Evolutionary conservation across 2,113 vertebrate genomes (phyloP).

Genomic region (Ceratotherium simum): DNA sequence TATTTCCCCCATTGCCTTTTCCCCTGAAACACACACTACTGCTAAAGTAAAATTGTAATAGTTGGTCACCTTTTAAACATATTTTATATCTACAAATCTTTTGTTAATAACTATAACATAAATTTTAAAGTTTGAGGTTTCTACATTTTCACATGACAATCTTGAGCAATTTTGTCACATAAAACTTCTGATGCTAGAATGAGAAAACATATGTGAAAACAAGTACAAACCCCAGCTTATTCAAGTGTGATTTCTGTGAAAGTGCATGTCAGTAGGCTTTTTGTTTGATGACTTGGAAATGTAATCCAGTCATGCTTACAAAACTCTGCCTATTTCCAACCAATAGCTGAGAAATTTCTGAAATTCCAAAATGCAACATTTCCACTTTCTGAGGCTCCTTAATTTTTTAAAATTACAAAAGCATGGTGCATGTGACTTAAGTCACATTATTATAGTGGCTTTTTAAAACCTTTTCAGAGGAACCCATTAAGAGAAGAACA

Average conservation of each 20-base stretch:
- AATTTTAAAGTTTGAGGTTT: constrained; percentile 21
- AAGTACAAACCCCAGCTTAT: neutral
- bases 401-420: constrained; percentile 49
- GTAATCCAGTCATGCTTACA: neutral
- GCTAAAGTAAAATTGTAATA: neutral
- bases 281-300: constrained; percentile 39
- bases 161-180: neutral
- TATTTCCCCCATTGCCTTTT: neutral
- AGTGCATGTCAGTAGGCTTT: neutral
- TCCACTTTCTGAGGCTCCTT: constrained; percentile 13
- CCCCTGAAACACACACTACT: neutral
- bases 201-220: neutral
- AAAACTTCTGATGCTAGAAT: constrained; percentile 3
- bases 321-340: constrained; percentile 21
- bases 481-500: neutral
- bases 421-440: neutral
- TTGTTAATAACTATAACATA: neutral
- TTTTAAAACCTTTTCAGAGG: constrained; percentile 7
- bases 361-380: constrained; percentile 32
- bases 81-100: neutral
- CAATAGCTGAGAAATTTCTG: constrained; percentile 12
- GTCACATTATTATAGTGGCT: neutral
- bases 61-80: neutral
- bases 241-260: constrained; percentile 12
- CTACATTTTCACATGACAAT: neutral